phyloP scores from a whole-genome alignment of 2,113 vertebrate species.

The Bubo blakistoni region DNA sequence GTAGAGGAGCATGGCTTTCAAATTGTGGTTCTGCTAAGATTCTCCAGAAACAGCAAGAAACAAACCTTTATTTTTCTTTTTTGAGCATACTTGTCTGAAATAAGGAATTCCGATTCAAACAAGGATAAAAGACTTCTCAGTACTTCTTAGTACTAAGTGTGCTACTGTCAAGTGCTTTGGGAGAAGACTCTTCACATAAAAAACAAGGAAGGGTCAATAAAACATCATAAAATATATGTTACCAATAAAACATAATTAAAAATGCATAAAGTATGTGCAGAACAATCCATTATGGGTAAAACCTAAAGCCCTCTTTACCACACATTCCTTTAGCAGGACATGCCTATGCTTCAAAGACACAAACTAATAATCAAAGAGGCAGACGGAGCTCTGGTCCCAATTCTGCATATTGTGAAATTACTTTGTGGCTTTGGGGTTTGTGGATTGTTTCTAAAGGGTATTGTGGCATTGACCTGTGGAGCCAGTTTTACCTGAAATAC shows the following conservation, averaged over 20 bases:
- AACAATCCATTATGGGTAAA: background rate
- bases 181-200: conserved; percentile 8
- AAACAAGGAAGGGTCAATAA: conserved; percentile 1
- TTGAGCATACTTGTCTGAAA: background rate
- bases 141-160: background rate
- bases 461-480: background rate
- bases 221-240: conserved; percentile 12
- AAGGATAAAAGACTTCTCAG: conserved; percentile 18
- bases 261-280: background rate
- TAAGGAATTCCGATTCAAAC: conserved; percentile 33
- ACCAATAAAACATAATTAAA: background rate
- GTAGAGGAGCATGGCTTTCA: background rate
- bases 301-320: background rate
- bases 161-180: background rate
- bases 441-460: background rate
- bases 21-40: background rate
- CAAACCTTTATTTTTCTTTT: background rate
- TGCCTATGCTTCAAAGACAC: background rate
- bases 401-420: background rate
- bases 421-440: background rate
- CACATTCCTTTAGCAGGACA: background rate
- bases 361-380: background rate
- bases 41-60: background rate
- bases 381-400: background rate
- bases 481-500: background rate